A percentile compares a stretch with the other conserved stretches of the same genome.
Conservation (phyloP, 2,797 vertebrate genomes). For the Acipenser transmontanus region DNA sequence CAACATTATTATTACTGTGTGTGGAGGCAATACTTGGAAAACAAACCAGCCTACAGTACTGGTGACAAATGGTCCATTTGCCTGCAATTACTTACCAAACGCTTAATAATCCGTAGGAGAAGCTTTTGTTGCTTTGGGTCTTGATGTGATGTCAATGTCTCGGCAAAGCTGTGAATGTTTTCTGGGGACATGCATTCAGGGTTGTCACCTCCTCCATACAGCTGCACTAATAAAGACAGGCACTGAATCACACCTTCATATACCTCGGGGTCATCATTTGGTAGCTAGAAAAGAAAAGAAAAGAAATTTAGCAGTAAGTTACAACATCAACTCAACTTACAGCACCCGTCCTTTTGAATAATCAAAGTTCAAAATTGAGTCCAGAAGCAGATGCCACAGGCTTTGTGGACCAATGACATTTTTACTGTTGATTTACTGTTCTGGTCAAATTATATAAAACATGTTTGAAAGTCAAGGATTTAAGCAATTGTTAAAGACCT, state of each 20-base stretch:
- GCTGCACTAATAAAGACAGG: conserved; percentile 79
- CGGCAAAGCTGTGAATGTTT: conserved; percentile 66
- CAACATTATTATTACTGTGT: background rate
- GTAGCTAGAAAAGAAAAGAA: conserved; percentile 56
- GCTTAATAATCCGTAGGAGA: conserved; percentile 70
- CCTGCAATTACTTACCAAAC: conserved; percentile 69
- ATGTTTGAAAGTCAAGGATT: too few species aligned
- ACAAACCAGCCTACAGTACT: conserved; percentile 38
- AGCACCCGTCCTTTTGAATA: too few species aligned
- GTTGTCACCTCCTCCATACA: conserved; percentile 68
- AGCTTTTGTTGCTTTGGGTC: conserved; percentile 64
- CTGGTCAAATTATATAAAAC: too few species aligned
- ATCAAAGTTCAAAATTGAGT: too few species aligned
- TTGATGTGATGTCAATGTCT: conserved; percentile 50
- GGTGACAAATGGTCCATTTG: conserved; percentile 33
- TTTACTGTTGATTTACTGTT: too few species aligned
- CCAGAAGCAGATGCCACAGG: too few species aligned
- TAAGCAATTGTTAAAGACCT: too few species aligned
- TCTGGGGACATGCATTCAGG: conserved; percentile 66
- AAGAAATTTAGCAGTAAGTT: too few species aligned
- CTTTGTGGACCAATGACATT: too few species aligned
- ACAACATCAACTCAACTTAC: background rate
- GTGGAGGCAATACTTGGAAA: conserved; percentile 36
- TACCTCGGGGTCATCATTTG: conserved; percentile 68
- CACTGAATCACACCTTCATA: conserved; percentile 73